Evolutionary conservation across 2,888 invertebrate species (phyloP).

Genomic region (Hirtodrosophila duncani): DNA sequence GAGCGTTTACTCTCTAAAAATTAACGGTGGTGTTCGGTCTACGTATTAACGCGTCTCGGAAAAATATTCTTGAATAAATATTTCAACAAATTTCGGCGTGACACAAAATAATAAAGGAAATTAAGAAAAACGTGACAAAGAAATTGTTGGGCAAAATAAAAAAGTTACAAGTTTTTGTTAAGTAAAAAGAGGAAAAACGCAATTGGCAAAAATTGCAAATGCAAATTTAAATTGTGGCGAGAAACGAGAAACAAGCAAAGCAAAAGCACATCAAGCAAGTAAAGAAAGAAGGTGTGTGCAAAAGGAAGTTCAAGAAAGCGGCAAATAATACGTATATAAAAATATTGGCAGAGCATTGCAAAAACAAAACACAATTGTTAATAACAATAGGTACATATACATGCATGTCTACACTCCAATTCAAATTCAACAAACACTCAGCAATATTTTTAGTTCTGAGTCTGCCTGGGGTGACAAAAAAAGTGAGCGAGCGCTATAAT

Average conservation of each 20-base stretch:
- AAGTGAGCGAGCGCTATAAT: too few species aligned
- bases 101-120: conserved; percentile 1
- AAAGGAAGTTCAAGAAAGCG: conserved; percentile 49
- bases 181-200: conserved; percentile 9
- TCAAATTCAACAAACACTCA: too few species aligned
- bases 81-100: conserved; percentile 7
- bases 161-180: conserved; percentile 7
- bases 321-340: conserved; percentile 42
- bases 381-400: conserved; percentile 23
- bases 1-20: too few species aligned
- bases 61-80: conserved; percentile 14
- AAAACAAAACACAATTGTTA: conserved; percentile 21
- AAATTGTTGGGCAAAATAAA: conserved; percentile 4
- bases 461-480: too few species aligned
- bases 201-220: conserved; percentile 30
- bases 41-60: conserved; percentile 53
- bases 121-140: neutral
- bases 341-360: conserved; percentile 19
- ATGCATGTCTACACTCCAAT: too few species aligned
- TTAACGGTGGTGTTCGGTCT: conserved; percentile 74
- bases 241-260: conserved; percentile 12
- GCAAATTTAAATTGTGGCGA: conserved; percentile 30
- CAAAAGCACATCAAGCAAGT: neutral
- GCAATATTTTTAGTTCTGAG: too few species aligned
- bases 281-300: conserved; percentile 38